phyloP scores from a whole-genome alignment of 53 echinoderm and acorn worm genomes.

The Echinometra lucunter region DNA sequence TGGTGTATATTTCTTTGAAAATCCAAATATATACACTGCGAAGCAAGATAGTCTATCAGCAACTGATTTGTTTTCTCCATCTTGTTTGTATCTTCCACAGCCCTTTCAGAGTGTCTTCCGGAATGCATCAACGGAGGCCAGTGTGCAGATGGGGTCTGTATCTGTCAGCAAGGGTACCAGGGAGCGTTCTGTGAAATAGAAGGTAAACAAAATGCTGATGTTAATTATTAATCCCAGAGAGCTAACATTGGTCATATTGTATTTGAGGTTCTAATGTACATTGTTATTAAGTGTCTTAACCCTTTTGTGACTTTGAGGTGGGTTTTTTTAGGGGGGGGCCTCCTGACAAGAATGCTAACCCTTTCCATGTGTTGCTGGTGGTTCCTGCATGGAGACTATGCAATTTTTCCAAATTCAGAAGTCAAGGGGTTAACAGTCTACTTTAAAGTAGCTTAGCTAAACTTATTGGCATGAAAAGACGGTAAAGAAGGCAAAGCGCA shows the following conservation, averaged over 20 bases:
- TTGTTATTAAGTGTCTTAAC: not conserved
- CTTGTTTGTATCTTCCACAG: conserved; percentile 43
- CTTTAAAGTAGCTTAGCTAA: no score
- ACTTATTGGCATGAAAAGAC: no score
- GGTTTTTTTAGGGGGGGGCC: no score
- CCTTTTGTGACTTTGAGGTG: no score
- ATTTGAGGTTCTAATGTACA: not conserved
- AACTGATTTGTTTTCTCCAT: not conserved
- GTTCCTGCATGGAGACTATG: no score
- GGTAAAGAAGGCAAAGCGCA: no score
- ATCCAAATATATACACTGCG: not conserved
- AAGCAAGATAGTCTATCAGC: not conserved
- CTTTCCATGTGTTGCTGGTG: no score
- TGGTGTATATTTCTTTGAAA: not conserved
- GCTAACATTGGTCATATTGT: not conserved
- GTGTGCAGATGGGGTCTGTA: conserved; percentile 77
- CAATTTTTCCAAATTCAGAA: no score
- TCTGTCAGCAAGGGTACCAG: conserved; percentile 76
- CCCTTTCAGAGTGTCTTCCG: conserved; percentile 64
- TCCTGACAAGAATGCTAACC: no score
- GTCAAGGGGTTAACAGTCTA: no score
- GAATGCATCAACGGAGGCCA: conserved; percentile 80
- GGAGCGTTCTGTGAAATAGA: conserved; percentile 85
- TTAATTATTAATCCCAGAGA: not conserved
- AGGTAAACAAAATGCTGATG: conserved; percentile 56